Evolutionary conservation across 2,888 invertebrate species (phyloP).

Genomic region (Tachina lurida): DNA sequence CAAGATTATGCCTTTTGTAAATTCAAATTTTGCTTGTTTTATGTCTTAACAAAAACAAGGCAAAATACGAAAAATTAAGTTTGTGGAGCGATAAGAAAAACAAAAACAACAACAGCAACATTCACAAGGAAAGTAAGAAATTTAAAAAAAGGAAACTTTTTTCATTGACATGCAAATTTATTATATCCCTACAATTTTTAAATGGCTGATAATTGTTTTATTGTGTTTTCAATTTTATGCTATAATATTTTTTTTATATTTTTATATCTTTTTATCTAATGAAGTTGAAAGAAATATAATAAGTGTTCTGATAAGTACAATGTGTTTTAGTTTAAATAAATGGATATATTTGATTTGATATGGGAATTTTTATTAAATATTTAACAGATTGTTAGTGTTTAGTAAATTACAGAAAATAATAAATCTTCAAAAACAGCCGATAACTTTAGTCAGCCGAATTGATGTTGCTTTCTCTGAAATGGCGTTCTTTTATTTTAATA

Average conservation of each 20-base stretch:
- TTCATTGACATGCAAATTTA: conserved; percentile 79
- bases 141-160: conserved; percentile 27
- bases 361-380: conserved; percentile 45
- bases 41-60: conserved; percentile 14
- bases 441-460: not conserved
- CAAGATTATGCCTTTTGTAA: conserved; percentile 55
- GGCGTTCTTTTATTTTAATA: not conserved
- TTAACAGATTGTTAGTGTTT: conserved; percentile 13
- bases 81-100: conserved; percentile 24
- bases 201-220: conserved; percentile 72
- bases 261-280: conserved; percentile 11
- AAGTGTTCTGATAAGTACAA: not conserved
- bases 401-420: not conserved
- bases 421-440: not conserved
- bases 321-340: conserved; percentile 21
- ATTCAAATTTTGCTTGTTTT: conserved; percentile 51
- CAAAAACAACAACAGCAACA: conserved; percentile 1
- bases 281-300: not conserved
- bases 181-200: conserved; percentile 78
- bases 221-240: conserved; percentile 67
- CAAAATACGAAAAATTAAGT: conserved; percentile 33
- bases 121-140: conserved; percentile 17
- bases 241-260: conserved; percentile 37
- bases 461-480: not conserved
- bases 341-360: conserved; percentile 38